Conservation (phyloP, 2,113 vertebrate genomes). For the Xenus cinereus region DNA sequence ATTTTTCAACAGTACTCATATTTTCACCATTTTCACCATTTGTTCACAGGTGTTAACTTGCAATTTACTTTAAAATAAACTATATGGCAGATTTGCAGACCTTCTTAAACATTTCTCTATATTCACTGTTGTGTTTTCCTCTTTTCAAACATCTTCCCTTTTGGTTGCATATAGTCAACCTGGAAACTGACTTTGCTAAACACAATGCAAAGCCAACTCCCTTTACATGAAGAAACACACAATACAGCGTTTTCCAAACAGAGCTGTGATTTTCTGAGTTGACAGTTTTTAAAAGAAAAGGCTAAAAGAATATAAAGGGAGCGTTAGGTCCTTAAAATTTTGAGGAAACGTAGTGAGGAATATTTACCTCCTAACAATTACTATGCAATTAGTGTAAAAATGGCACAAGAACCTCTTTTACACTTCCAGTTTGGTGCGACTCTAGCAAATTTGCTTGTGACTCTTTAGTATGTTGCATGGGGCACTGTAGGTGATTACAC, state of each 20-base stretch:
- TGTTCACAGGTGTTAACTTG: background rate
- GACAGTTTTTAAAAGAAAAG: background rate
- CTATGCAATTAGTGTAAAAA: background rate
- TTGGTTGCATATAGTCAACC: background rate
- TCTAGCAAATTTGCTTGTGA: background rate
- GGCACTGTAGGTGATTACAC: background rate
- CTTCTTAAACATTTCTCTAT: background rate
- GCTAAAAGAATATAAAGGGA: background rate
- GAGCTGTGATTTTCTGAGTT: background rate
- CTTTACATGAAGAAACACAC: background rate
- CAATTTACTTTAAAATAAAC: background rate
- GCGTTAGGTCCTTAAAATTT: background rate
- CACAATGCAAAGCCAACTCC: background rate
- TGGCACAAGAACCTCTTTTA: background rate
- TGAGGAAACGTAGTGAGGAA: background rate
- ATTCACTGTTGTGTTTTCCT: background rate
- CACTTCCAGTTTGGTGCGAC: background rate
- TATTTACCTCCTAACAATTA: background rate
- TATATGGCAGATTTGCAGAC: background rate
- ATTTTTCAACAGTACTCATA: background rate
- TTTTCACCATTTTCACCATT: background rate
- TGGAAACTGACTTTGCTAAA: background rate
- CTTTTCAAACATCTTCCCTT: background rate
- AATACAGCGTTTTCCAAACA: background rate
- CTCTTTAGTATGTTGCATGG: background rate